phyloP scores from a whole-genome alignment of 2,888 invertebrate genomes.

The Micoletzkya japonica region DNA sequence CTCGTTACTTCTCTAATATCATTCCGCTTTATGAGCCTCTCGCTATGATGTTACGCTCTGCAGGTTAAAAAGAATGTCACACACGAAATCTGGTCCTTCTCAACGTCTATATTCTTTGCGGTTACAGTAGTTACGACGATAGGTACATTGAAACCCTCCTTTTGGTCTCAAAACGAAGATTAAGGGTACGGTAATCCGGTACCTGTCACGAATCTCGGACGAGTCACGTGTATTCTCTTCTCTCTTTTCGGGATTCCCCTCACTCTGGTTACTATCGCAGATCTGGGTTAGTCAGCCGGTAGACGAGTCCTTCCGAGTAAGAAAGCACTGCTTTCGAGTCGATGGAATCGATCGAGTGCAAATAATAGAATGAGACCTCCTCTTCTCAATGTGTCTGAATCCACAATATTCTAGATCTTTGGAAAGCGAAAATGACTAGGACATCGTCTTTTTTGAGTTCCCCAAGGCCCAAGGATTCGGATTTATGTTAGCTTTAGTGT shows the following conservation, averaged over 20 bases:
- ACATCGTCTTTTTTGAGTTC: too few species aligned
- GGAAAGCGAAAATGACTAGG: too few species aligned
- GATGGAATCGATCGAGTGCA: too few species aligned
- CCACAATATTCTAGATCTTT: too few species aligned
- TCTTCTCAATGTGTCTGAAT: too few species aligned
- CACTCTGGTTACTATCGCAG: constrained; percentile 63
- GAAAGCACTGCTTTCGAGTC: too few species aligned
- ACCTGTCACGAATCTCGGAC: constrained; percentile 58
- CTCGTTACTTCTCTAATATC: too few species aligned
- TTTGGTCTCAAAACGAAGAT: constrained; percentile 16
- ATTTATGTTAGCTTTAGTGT: too few species aligned
- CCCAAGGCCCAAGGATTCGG: too few species aligned
- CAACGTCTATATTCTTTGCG: constrained; percentile 64
- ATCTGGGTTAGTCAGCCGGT: constrained; percentile 58
- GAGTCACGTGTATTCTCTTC: constrained; percentile 60
- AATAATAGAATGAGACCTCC: too few species aligned
- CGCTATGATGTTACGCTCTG: constrained; percentile 1
- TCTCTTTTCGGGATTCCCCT: constrained; percentile 64
- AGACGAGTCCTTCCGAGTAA: too few species aligned
- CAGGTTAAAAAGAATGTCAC: constrained; percentile 60
- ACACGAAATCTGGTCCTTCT: constrained; percentile 63
- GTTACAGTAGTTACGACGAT: constrained; percentile 64
- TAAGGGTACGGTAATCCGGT: constrained; percentile 64
- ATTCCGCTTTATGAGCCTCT: neutral
- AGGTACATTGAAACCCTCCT: constrained; percentile 34